Evolutionary conservation across 2,113 vertebrate species (phyloP).

Genomic region (Anhinga rufa): DNA sequence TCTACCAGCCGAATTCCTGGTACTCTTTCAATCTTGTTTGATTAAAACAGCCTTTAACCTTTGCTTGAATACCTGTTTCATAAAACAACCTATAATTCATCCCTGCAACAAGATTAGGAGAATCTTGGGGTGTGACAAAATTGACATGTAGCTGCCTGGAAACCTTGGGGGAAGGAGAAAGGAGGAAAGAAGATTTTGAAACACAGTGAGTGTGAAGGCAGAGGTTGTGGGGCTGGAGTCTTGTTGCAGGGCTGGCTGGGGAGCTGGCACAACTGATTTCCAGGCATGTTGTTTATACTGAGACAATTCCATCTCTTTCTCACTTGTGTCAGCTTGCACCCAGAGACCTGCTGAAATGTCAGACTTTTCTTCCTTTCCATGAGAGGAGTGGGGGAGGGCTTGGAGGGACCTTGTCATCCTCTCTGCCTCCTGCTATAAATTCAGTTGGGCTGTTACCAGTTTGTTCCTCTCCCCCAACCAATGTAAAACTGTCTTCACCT

Average conservation of each 20-base stretch:
- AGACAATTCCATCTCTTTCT: conserved; percentile 29
- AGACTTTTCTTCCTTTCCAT: not conserved
- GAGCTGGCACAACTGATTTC: conserved; percentile 16
- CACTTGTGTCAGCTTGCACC: conserved; percentile 59
- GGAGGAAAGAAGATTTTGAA: not conserved
- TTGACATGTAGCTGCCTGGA: conserved; percentile 13
- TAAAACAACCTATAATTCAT: conserved; percentile 24
- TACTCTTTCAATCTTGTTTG: conserved; percentile 52
- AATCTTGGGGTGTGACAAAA: conserved; percentile 12
- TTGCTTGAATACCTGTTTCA: conserved; percentile 31
- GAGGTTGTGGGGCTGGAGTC: not conserved
- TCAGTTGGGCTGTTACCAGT: not conserved
- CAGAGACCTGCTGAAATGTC: conserved; percentile 32
- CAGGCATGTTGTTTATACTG: conserved; percentile 43
- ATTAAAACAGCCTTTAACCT: conserved; percentile 48
- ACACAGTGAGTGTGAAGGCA: not conserved
- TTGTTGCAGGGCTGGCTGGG: not conserved
- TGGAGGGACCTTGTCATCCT: not conserved
- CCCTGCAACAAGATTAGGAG: conserved; percentile 4
- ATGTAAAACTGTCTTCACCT: not conserved
- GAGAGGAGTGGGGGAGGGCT: not conserved
- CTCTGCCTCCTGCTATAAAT: conserved; percentile 4
- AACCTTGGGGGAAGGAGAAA: not conserved
- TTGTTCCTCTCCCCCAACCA: not conserved
- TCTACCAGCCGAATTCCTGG: conserved; percentile 20